Evolutionary conservation across 2,113 vertebrate genomes (phyloP).

Genomic region (Gallinago media): DNA sequence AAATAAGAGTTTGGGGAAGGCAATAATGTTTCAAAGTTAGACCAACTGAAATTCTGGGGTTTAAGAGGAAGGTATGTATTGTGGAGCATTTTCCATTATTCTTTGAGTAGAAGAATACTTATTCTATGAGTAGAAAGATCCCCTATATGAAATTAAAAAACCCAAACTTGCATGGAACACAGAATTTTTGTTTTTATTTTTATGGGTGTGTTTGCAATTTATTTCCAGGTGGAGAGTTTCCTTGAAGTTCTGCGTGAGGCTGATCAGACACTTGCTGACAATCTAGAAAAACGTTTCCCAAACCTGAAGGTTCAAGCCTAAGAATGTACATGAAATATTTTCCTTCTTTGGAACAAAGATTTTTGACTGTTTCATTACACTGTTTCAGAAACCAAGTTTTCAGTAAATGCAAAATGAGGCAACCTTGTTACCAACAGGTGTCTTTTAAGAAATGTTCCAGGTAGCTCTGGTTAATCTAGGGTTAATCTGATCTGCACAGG

Average conservation of each 20-base stretch:
- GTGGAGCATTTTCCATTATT: neutral
- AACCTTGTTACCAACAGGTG: neutral
- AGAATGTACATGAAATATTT: neutral
- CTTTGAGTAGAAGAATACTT: too few relatives aligned
- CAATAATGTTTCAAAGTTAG: neutral
- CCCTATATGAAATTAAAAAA: neutral
- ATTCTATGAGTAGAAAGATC: neutral
- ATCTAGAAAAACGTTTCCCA: constrained; percentile 82
- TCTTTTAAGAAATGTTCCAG: neutral
- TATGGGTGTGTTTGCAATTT: neutral
- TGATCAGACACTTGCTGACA: constrained; percentile 82
- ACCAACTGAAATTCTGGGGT: neutral
- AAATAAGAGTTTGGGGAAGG: neutral
- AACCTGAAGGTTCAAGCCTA: constrained; percentile 69
- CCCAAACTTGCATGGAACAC: too few relatives aligned
- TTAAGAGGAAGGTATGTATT: neutral
- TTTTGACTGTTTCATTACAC: constrained; percentile 4
- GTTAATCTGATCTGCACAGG: neutral
- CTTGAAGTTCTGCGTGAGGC: constrained; percentile 81
- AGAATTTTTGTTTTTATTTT: too few relatives aligned
- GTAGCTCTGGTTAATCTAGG: neutral
- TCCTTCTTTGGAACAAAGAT: constrained; percentile 32
- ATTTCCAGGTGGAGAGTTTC: constrained; percentile 86
- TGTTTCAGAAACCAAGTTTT: neutral
- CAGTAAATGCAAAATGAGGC: neutral